Base-by-base conservation (phyloP, 2,113 vertebrate species). In the Balaeniceps rex region DNA sequence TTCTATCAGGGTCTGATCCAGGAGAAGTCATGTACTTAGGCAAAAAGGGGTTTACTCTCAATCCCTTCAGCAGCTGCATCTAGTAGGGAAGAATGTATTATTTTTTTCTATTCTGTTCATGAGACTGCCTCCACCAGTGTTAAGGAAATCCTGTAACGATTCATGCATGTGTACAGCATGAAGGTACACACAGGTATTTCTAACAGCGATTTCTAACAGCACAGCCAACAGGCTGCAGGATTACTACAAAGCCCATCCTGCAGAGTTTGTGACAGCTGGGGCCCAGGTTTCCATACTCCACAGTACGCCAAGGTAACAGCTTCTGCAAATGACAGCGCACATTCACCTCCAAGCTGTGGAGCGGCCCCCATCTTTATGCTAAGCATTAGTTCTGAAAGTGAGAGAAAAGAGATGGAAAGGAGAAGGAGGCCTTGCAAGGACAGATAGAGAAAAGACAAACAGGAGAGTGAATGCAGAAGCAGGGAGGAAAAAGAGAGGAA, bases 381-480 rank as follows among this genome's bases (percentile, higher is more conserved):
- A 49, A 96, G 76, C 64, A 58, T 5, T 36, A 77, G 11, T 1
- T 74, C 88, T 83, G 80, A 46, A 52, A 90, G 92, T 5, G 77
- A 87, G 95, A 91, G 94, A 77, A 80, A 88, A 91, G 47, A 88
- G 94, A 82, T 11, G 22, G 49, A 12, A 70, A 90, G 66, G 90
- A 94, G 85, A 68, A 95, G 90, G 88, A 77, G 79, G 82, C 68
- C 57, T 61, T 54, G 66, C 58, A 75, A 76, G 42, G 86, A 58
- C 70, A 60, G 83, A 60, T 3, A 58, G 60, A 87, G 80, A 87
- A 83, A 79, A 92, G 94, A 84, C 93, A 77, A 87, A 72, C 79
- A 93, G 91, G 79, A 88, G 92, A 96, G 91, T 88, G 92, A 85
- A 85, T 34, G 92, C 44, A 92, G 78, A 51, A 93, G 51, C 10